A percentile compares a stretch with the other conserved stretches of the same genome.
phyloP scores from a whole-genome alignment of 2,888 invertebrate species.

The Cephus sareptanus region DNA sequence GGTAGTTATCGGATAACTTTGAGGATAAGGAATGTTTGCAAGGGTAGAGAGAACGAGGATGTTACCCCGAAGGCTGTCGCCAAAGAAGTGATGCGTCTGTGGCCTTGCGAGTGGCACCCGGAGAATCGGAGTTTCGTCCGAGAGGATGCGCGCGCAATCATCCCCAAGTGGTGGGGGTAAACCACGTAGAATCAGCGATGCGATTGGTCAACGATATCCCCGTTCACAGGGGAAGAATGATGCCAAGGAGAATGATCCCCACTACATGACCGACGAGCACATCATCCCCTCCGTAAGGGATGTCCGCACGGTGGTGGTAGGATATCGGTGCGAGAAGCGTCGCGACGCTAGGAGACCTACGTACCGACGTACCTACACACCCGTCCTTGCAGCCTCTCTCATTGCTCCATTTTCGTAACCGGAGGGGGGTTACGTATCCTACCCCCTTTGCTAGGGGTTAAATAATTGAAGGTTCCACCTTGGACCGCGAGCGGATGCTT shows the following conservation, averaged over 20 bases:
- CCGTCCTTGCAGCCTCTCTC: background rate
- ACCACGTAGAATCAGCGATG: background rate
- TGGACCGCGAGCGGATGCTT: background rate
- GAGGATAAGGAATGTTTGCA: background rate
- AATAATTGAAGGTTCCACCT: background rate
- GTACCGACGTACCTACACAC: background rate
- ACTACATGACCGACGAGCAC: background rate
- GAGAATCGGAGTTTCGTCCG: constrained; percentile 4
- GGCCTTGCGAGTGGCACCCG: constrained; percentile 58
- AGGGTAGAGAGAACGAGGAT: constrained; percentile 52
- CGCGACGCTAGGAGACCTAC: background rate
- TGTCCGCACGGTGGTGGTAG: background rate
- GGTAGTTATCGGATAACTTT: background rate
- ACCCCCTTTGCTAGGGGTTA: background rate
- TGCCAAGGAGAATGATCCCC: background rate
- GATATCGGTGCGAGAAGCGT: background rate
- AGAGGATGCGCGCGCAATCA: constrained; percentile 7
- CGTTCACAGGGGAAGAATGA: background rate
- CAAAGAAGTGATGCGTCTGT: constrained; percentile 63
- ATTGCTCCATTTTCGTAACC: background rate
- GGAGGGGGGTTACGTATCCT: background rate
- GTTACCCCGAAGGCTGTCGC: constrained; percentile 63
- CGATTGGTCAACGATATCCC: background rate
- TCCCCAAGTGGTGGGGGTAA: constrained; percentile 5
- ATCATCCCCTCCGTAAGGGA: background rate